Evolutionary conservation across 1,140 invertebrate genomes (phyloP), one percentile per base, ranked within the genome.

Genomic region (Drosophila mojavensis): DNA sequence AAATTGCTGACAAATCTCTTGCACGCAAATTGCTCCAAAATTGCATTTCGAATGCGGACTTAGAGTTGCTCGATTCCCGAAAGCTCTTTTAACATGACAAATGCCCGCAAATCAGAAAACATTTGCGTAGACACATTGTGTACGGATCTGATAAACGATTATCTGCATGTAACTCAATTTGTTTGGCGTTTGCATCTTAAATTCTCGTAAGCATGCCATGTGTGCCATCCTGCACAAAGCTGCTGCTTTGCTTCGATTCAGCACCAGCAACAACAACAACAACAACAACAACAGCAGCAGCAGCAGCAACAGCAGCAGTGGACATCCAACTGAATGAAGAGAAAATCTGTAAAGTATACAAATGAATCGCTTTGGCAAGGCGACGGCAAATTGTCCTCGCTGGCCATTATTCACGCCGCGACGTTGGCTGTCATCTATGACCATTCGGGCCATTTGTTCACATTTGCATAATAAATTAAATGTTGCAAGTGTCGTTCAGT

Each of bases 381-480:
- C 47, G 10, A 47, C 55, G 73, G 65, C 67, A 73, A 89, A 76
- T 89, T 71, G 79, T 79, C 73, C 72, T 89, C 60, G 26, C 65
- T 17, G 50, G 77, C 73, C 83, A 86, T 86, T 86, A 86, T 41
- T 86, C 84, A 86, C 75, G 36, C 33, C 41, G 41, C 56, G 50
- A 74, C 65, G 64, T 26, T 43, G 53, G 63, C 77, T 86, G 83
- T 86, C 84, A 86, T 86, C 83, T 89, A 89, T 86, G 84, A 77
- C 78, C 51, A 78, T 69, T 76, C 65, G 69, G 76, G 69, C 84
- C 84, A 86, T 86, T 86, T 89, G 79, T 86, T 86, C 84, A 83
- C 83, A 86, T 86, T 86, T 86, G 84, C 82, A 86, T 86, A 86
- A 86, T 86, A 86, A 86, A 89, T 86, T 86, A 88, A 86, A 89